Evolutionary conservation across 2,113 vertebrate species (phyloP).

Genomic region (Ictalurus punctatus): DNA sequence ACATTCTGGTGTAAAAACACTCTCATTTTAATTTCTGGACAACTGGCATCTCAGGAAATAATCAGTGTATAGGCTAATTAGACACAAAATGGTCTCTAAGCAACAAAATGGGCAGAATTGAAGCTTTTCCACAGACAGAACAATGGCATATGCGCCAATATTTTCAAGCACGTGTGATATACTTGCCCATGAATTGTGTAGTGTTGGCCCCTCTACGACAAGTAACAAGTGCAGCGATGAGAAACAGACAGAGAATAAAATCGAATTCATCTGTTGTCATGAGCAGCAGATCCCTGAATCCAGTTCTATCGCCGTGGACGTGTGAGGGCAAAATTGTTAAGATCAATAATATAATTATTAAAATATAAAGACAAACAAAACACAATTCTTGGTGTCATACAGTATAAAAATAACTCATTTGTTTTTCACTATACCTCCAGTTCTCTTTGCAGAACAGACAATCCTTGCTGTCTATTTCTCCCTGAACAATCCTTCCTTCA

Average conservation of each 20-base stretch:
- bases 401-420: neutral
- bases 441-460: neutral
- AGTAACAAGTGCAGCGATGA: neutral
- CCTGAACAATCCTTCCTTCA: neutral
- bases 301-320: neutral
- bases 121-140: neutral
- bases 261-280: neutral
- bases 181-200: neutral
- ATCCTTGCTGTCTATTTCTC: neutral
- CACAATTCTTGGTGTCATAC: neutral
- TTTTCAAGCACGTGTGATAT: neutral
- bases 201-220: neutral
- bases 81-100: neutral
- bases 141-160: neutral
- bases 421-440: neutral
- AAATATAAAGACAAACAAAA: too few species aligned
- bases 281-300: neutral
- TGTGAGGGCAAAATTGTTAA: neutral
- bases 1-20: neutral
- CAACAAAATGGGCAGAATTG: neutral
- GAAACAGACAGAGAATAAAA: neutral
- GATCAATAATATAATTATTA: neutral
- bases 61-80: neutral
- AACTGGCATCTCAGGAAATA: neutral
- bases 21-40: neutral